Conservation (phyloP, 2,888 invertebrate species). For the Seira ritae region DNA sequence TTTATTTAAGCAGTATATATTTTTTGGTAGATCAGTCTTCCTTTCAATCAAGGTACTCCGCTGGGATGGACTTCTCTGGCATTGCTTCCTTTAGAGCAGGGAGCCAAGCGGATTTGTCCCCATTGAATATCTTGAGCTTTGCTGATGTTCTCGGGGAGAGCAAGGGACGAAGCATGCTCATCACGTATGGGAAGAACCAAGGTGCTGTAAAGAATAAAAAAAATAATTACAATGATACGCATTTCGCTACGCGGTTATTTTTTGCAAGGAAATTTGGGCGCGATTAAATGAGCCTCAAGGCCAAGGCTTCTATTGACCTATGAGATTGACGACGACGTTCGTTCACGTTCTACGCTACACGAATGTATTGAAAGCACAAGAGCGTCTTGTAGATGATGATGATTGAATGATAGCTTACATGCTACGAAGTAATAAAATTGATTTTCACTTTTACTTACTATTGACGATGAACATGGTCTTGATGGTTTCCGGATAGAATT, state of each 20-base stretch:
- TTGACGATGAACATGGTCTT: slow-evolving; percentile 56
- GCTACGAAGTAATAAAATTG: no score
- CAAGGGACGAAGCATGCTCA: slow-evolving; percentile 48
- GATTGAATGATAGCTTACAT: no score
- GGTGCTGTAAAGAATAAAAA: slow-evolving; percentile 41
- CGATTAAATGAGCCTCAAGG: no score
- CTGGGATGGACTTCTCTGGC: slow-evolving; percentile 31
- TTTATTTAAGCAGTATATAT: background rate
- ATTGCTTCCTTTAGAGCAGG: slow-evolving; percentile 32
- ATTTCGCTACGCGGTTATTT: background rate
- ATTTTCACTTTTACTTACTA: slow-evolving; percentile 28
- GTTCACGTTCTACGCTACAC: no score
- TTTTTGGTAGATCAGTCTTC: slow-evolving; percentile 12
- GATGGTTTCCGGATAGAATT: slow-evolving; percentile 62
- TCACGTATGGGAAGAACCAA: slow-evolving; percentile 46
- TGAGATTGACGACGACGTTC: no score
- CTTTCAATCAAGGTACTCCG: slow-evolving; percentile 17
- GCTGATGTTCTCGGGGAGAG: slow-evolving; percentile 45
- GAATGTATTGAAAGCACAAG: no score
- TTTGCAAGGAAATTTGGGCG: no score
- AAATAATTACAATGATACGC: background rate
- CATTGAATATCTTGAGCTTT: slow-evolving; percentile 46
- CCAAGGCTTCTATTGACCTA: no score
- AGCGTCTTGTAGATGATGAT: no score
- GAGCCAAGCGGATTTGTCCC: slow-evolving; percentile 39